Conservation (phyloP, 2,797 vertebrate species). For the Helarctos malayanus region DNA sequence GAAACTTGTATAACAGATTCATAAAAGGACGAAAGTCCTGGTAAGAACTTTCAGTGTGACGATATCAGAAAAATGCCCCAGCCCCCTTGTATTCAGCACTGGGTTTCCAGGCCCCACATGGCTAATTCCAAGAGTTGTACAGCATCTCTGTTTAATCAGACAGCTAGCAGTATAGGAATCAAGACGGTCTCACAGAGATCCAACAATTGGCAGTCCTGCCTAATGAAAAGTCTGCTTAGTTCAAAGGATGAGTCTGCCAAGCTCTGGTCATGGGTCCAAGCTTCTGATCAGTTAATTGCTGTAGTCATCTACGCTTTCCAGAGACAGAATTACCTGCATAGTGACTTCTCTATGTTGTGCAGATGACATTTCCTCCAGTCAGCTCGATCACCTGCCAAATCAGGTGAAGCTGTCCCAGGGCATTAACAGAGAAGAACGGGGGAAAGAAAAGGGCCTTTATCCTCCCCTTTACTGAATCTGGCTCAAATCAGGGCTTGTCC, state of each 20-base stretch:
- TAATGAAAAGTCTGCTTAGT: slow-evolving; percentile 16
- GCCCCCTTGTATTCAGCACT: not conserved
- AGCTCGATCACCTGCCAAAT: slow-evolving; percentile 71
- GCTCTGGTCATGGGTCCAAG: not conserved
- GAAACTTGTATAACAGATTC: slow-evolving; percentile 31
- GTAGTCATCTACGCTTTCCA: not conserved
- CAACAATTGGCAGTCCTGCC: not conserved
- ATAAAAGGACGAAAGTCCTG: not conserved
- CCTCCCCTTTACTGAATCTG: slow-evolving; percentile 74
- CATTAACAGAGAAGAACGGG: slow-evolving; percentile 76
- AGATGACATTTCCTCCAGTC: slow-evolving; percentile 70
- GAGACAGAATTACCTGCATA: slow-evolving; percentile 56
- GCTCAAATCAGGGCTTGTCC: slow-evolving; percentile 70
- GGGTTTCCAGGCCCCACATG: not conserved
- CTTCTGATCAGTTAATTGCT: slow-evolving; percentile 45
- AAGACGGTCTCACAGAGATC: not conserved
- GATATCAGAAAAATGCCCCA: not conserved
- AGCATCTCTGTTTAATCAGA: not conserved
- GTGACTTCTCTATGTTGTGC: slow-evolving; percentile 52
- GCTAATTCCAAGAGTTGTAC: not conserved
- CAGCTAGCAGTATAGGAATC: not conserved
- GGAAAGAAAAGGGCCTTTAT: slow-evolving; percentile 76
- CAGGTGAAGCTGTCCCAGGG: slow-evolving; percentile 79
- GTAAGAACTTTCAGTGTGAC: not conserved
- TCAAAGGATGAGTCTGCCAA: not conserved